Evolutionary conservation across 2,797 vertebrate genomes (phyloP), one percentile per base, ranked within the genome.

Genomic region (Catamblyrhynchus diadema): DNA sequence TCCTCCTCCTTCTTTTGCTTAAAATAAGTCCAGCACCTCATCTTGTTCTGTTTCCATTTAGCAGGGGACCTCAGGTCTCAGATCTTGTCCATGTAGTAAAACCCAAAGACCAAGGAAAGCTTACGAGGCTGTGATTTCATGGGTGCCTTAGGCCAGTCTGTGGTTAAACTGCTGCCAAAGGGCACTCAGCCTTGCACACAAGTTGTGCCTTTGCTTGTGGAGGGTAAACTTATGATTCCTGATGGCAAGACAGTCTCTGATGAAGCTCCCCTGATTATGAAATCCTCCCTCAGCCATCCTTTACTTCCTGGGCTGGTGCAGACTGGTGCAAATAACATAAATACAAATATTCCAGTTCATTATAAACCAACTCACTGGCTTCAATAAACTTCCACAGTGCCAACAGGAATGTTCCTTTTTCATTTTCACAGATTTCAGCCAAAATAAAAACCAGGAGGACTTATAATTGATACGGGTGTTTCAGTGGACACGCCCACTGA

Each of bases 401-500:
- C 35, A 77, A 44, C 1, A 75, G 5, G 3, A 66, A 85, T 41
- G 54, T 62, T 81, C 20, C 33, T 82, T 87, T 50, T 21, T 37
- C 42, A 21, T 44, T 44, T 44, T 20, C 42, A 79, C 8, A 42
- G 22, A 80, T 60, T 87, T 87, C 37, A 85, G 41, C 41, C 71
- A 85, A 89, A 95, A 86, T 64, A 51, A 87, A 82, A 91, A 1
- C 35, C 59, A 91, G 30, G 28, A 72, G 28, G 44, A 69, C 42
- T 88, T 81, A 45, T 0, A 79, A 60, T 64, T 93, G 47, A 25
- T 72, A 59, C 3, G 37, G 45, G 16, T 90, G 23, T 92, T 83
- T 81, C 35, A 50, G 23, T 57, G 56, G 74, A 80, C 24, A 39
- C 44, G 41, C 5, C 56, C 42, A 64, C 45, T 57, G 48, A 85